Percentiles rank a stretch among this genome's conserved stretches.
Conservation (phyloP, 1,140 invertebrate species). For the roundworm (Caenorhabditis elegans) region WBcel235 BX284605.5:11093001-11093500, state of each 20-base stretch:
- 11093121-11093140: too few species aligned
- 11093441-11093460: neutral
- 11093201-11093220: too few species aligned
- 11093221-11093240: too few species aligned
- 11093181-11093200: too few species aligned
- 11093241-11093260: neutral
- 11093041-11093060: neutral
- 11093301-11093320: neutral
- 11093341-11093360: conserved; percentile 5
- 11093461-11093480: neutral
- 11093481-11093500: neutral
- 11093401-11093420: conserved; percentile 33
- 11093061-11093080: too few species aligned
- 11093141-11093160: too few species aligned
- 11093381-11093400: conserved; percentile 11
- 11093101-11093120: too few species aligned
- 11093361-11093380: conserved; percentile 23
- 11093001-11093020: neutral
- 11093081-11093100: too few species aligned
- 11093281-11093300: conserved; percentile 8
- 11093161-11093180: too few species aligned
- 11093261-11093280: neutral
- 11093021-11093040: neutral
- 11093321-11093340: conserved; percentile 1
- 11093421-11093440: neutral